A percentile compares a stretch with the other conserved stretches of the same genome.
phyloP scores from a whole-genome alignment of 2,888 invertebrate genomes.

The Serripes groenlandicus region DNA sequence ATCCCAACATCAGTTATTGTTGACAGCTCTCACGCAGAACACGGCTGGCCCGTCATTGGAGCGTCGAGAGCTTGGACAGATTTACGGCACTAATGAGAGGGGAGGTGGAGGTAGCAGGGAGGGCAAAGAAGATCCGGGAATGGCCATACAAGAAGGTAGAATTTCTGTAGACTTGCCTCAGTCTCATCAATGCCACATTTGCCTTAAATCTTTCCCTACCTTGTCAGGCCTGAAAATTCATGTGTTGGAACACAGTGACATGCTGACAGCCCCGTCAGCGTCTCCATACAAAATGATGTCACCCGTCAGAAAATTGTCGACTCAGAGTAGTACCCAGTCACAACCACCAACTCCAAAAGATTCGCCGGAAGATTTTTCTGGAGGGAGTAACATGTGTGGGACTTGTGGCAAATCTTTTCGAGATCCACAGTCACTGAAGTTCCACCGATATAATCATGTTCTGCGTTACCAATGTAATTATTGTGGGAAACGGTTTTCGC shows the following conservation, averaged over 20 bases:
- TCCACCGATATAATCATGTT: constrained; percentile 74
- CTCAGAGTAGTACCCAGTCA: constrained; percentile 33
- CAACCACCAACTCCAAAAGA: constrained; percentile 38
- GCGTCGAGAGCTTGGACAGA: constrained; percentile 32
- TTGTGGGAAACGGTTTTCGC: constrained; percentile 72
- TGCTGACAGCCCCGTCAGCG: constrained; percentile 47
- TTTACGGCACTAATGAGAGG: constrained; percentile 5
- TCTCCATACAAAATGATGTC: constrained; percentile 67
- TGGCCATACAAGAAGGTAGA: constrained; percentile 32
- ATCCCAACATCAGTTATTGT: constrained; percentile 60
- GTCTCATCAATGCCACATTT: constrained; percentile 67
- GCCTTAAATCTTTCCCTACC: constrained; percentile 67
- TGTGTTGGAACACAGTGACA: constrained; percentile 66
- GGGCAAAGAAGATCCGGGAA: background rate
- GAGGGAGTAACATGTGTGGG: constrained; percentile 67
- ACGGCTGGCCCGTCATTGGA: constrained; percentile 27
- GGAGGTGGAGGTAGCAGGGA: background rate
- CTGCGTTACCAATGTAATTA: constrained; percentile 71
- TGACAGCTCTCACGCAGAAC: constrained; percentile 60
- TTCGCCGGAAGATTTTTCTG: constrained; percentile 43
- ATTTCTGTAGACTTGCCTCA: constrained; percentile 28
- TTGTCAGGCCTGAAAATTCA: constrained; percentile 62
- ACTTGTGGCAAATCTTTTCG: constrained; percentile 74
- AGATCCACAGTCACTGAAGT: constrained; percentile 72
- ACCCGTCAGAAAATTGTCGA: constrained; percentile 59